phyloP scores from a whole-genome alignment of 2,888 invertebrate genomes.

The Athripsodes cinereus region DNA sequence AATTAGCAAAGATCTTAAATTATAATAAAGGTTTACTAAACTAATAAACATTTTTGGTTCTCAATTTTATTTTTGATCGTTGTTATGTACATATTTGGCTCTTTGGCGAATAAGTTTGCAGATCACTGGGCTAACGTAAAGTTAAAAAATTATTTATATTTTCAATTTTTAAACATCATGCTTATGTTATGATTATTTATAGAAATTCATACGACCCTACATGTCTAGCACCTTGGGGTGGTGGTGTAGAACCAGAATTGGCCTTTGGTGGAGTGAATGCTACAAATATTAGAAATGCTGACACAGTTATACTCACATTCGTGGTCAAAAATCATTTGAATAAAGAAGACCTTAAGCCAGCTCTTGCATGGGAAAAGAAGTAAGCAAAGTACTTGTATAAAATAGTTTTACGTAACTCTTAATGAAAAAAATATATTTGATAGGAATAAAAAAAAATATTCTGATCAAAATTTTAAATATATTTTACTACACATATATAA shows the following conservation, averaged over 20 bases:
- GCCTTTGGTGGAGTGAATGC: constrained; percentile 70
- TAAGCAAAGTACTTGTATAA: constrained; percentile 29
- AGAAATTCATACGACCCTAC: constrained; percentile 52
- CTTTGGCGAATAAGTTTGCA: no score
- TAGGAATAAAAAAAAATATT: not conserved
- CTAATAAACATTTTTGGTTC: no score
- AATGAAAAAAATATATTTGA: not conserved
- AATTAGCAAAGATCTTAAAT: no score
- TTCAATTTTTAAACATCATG: no score
- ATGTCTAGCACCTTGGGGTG: constrained; percentile 82
- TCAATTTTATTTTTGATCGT: not conserved
- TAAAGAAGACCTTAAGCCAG: constrained; percentile 50
- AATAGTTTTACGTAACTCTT: not conserved
- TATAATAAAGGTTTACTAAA: no score
- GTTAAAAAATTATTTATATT: no score
- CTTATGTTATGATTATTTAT: no score
- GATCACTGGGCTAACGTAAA: no score
- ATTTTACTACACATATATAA: no score
- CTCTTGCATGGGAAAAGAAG: constrained; percentile 69
- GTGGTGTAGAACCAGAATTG: constrained; percentile 79
- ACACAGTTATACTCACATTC: constrained; percentile 68
- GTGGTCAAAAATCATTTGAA: constrained; percentile 66
- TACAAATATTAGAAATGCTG: constrained; percentile 41
- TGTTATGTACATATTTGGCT: no score
- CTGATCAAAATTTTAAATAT: no score